These are phyloP conservation scores for Phyllostomus hastatus DNA, from an alignment of 2,113 vertebrate genomes.

Conservation along the genomic window DNA sequence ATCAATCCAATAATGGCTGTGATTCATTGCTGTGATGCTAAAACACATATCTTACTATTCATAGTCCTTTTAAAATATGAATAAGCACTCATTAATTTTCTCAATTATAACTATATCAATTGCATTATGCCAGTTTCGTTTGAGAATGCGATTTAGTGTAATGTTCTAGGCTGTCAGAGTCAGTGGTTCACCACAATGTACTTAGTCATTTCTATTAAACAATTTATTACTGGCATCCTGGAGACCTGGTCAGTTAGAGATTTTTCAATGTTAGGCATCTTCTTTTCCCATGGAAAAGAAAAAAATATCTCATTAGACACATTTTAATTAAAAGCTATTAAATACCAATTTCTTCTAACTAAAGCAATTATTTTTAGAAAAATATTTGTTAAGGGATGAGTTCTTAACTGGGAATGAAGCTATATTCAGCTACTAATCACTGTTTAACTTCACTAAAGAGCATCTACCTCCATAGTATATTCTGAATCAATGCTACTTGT, in stretches of 20 bases:
- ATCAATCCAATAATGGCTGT: not conserved
- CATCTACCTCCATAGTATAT: conserved; percentile 44
- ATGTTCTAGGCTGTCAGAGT: not conserved
- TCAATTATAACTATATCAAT: not conserved
- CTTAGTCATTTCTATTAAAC: conserved; percentile 14
- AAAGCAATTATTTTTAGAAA: conserved; percentile 50
- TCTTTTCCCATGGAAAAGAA: conserved; percentile 35
- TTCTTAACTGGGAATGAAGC: conserved; percentile 60
- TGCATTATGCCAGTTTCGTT: not conserved
- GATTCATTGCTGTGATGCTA: not conserved
- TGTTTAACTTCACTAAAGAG: conserved; percentile 67
- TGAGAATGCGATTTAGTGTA: not conserved
- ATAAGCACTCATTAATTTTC: conserved; percentile 24
- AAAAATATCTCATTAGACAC: conserved; percentile 22
- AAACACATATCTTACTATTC: not conserved
- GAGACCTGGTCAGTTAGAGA: conserved; percentile 36
- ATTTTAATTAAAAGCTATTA: conserved; percentile 62
- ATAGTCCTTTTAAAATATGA: not conserved
- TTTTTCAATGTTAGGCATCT: conserved; percentile 23
- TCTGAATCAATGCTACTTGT: not conserved
- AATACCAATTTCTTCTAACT: conserved; percentile 50
- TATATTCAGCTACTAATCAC: conserved; percentile 47
- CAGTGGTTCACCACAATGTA: not conserved
- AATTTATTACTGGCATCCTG: not conserved
- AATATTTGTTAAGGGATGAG: conserved; percentile 43